phyloP scores from a whole-genome alignment of 2,113 vertebrate species.

The Balaenoptera acutorostrata region DNA sequence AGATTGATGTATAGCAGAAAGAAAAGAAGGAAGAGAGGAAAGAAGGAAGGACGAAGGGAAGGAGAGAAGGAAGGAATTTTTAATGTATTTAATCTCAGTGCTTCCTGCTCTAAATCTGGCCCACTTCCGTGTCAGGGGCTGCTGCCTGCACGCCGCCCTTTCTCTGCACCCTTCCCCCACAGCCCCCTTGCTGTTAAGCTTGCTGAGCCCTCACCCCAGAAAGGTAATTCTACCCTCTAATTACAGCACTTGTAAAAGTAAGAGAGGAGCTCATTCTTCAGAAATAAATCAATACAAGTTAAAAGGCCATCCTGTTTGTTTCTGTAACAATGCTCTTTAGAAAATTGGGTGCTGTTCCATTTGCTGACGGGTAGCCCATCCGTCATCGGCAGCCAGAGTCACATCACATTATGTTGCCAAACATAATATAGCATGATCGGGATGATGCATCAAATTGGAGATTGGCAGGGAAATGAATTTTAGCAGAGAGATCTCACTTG shows the following conservation, averaged over 20 bases:
- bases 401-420: slow-evolving; percentile 66
- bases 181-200: neutral
- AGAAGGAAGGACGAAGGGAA: neutral
- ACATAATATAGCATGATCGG: slow-evolving; percentile 48
- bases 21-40: neutral
- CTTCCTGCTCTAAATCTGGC: neutral
- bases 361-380: slow-evolving; percentile 69
- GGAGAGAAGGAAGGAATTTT: neutral
- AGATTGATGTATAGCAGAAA: too few species aligned
- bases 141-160: neutral
- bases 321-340: slow-evolving; percentile 75
- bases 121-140: accelerated
- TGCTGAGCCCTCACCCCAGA: neutral
- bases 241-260: slow-evolving; percentile 54
- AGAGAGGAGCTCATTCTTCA: slow-evolving; percentile 68
- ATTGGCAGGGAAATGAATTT: slow-evolving; percentile 55
- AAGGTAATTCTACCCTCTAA: slow-evolving; percentile 61
- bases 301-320: slow-evolving; percentile 77
- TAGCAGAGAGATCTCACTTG: slow-evolving; percentile 18
- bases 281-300: slow-evolving; percentile 75
- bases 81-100: neutral
- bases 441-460: slow-evolving; percentile 58
- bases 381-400: slow-evolving; percentile 66
- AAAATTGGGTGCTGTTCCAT: slow-evolving; percentile 73
- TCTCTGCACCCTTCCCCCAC: neutral